phyloP scores from a whole-genome alignment of 2,797 vertebrate genomes.

The Coregonus sp. region DNA sequence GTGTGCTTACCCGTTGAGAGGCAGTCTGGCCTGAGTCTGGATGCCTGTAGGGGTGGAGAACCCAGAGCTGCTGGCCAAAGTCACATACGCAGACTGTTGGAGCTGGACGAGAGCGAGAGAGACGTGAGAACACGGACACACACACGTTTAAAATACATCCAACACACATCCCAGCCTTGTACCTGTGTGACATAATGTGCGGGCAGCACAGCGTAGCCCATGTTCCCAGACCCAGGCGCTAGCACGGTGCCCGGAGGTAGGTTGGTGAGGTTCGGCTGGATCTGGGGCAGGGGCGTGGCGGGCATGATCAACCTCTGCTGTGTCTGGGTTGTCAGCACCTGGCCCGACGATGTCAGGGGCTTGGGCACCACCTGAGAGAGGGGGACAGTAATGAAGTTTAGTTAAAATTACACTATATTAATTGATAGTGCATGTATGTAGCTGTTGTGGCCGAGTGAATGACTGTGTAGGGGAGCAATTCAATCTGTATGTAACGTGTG shows the following conservation, averaged over 20 bases:
- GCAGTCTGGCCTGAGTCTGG: slow-evolving; percentile 91
- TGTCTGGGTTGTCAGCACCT: slow-evolving; percentile 88
- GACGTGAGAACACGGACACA: background rate
- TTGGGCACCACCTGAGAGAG: slow-evolving; percentile 87
- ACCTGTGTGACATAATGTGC: slow-evolving; percentile 98
- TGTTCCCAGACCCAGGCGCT: slow-evolving; percentile 86
- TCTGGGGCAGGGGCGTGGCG: slow-evolving; percentile 92
- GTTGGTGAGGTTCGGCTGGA: slow-evolving; percentile 96
- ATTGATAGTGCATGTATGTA: too few species aligned
- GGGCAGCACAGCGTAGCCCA: slow-evolving; percentile 94
- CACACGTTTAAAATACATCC: background rate
- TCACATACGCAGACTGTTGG: slow-evolving; percentile 91
- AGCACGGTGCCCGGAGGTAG: slow-evolving; percentile 93
- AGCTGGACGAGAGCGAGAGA: slow-evolving; percentile 69
- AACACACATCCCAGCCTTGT: slow-evolving; percentile 16
- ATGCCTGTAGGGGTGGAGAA: slow-evolving; percentile 82
- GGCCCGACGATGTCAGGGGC: slow-evolving; percentile 80
- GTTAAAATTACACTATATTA: background rate
- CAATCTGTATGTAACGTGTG: too few species aligned
- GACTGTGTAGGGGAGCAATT: too few species aligned
- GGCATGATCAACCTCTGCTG: slow-evolving; percentile 98
- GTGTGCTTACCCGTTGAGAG: slow-evolving; percentile 69
- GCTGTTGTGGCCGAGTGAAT: too few species aligned
- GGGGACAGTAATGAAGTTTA: slow-evolving; percentile 5
- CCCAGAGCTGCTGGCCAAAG: slow-evolving; percentile 89